Evolutionary conservation across 2,113 vertebrate genomes (phyloP).

Genomic region (Ibidorhyncha struthersii): DNA sequence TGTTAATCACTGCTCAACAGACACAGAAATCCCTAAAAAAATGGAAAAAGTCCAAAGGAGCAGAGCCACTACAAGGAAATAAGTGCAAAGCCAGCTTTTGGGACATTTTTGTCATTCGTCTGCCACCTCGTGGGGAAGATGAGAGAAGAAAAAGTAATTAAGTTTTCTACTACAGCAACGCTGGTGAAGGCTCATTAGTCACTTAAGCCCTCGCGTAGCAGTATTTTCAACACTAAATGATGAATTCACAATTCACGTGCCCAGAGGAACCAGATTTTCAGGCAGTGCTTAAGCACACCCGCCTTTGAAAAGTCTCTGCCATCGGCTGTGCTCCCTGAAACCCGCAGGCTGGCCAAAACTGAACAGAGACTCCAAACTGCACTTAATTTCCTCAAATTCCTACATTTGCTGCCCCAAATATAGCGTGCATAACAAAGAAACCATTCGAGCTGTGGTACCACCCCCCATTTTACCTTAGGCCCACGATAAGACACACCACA

Average conservation of each 20-base stretch:
- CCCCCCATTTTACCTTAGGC: not conserved
- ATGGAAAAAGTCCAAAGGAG: not conserved
- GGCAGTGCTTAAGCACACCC: not conserved
- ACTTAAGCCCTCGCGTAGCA: not conserved
- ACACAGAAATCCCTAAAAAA: not conserved
- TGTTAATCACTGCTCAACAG: not conserved
- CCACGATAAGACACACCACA: not conserved
- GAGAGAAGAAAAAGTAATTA: not conserved
- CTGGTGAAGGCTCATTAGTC: not conserved
- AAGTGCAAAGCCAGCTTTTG: not conserved
- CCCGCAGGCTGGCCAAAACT: not conserved
- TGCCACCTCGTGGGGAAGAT: conserved; percentile 44
- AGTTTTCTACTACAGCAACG: not conserved
- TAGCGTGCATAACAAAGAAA: not conserved
- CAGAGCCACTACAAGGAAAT: not conserved
- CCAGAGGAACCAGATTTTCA: not conserved
- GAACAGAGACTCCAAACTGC: not conserved
- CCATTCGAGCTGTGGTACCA: not conserved
- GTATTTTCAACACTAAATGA: not conserved
- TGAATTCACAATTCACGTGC: not conserved
- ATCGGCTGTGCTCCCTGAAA: not conserved
- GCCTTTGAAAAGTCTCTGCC: not conserved
- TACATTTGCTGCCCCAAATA: not conserved
- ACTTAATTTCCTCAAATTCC: not conserved
- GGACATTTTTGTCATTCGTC: not conserved